Conservation (phyloP, 2,888 invertebrate species). For the Microctonus brassicae region DNA sequence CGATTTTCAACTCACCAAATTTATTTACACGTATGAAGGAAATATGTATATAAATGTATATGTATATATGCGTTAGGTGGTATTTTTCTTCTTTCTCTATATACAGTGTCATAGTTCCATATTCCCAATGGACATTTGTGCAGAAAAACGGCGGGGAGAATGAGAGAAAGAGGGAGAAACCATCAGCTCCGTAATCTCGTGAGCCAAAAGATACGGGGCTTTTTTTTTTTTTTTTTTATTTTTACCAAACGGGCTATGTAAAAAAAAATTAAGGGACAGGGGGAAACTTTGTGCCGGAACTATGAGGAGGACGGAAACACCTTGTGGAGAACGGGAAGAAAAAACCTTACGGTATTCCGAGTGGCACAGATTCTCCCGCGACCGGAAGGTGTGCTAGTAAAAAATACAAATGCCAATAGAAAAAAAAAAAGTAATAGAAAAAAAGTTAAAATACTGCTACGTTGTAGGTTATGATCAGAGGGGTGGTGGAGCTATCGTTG, state of each 20-base stretch:
- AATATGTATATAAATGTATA: not conserved
- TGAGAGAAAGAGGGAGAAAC: not conserved
- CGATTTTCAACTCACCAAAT: not conserved
- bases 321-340: slow-evolving; percentile 53
- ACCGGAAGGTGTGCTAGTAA: slow-evolving; percentile 51
- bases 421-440: no score
- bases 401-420: slow-evolving; percentile 47
- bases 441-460: slow-evolving; percentile 64
- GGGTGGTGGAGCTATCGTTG: slow-evolving; percentile 15
- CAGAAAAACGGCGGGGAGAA: not conserved
- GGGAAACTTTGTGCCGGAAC: slow-evolving; percentile 50
- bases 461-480: slow-evolving; percentile 49
- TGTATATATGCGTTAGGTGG: not conserved
- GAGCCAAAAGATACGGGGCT: slow-evolving; percentile 16
- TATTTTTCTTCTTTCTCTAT: not conserved
- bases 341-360: slow-evolving; percentile 65
- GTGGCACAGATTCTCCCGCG: slow-evolving; percentile 66
- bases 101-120: not conserved
- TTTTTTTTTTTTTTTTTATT: slow-evolving; percentile 21
- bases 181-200: slow-evolving; percentile 1
- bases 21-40: not conserved
- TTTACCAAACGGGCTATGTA: slow-evolving; percentile 28
- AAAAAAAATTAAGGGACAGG: slow-evolving; percentile 37
- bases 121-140: not conserved
- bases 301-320: slow-evolving; percentile 59